Base-by-base conservation (phyloP, 2,113 vertebrate genomes). In the Tamias sibiricus region DNA sequence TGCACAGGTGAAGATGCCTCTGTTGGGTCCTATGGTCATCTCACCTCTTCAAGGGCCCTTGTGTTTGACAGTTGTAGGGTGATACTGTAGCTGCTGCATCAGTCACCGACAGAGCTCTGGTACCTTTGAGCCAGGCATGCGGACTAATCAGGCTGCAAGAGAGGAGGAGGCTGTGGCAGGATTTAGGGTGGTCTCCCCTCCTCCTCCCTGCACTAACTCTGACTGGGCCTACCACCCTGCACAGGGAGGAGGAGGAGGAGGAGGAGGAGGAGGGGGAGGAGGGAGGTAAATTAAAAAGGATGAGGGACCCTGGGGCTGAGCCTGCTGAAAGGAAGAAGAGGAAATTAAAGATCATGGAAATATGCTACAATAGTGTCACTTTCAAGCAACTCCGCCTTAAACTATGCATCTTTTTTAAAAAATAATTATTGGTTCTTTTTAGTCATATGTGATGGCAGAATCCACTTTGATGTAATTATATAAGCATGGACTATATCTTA, bases 1-100 rank as follows among this genome's bases (percentile, higher is more conserved):
- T 93, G 32, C 85, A 1, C 86, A 57, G 52, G 54, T 90, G 68
- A 71, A 16, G 54, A 40, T 69, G 16, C 93, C 90, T 96, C 96
- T 66, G 8, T 95, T 96, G 93, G 44, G 82, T 86, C 42, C 47
- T 75, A 30, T 97, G 96, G 90, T 40, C 83, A 37, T 94, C 68
- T 89, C 87, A 66, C 40, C 97, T 87, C 96, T 80, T 37, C 37
- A 2, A 0, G 0, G 66, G 88, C 94, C 85, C 77, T 52, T 32
- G 86, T 95, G 20, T 91, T 86, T 96, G 74, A 52, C 94, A 94
- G 37, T 57, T 32, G 0, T 1, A 4, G 11, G 8, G 30, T 66
- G 19, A 12, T 52, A 52, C 10, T 22, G 17, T 7, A 57, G 14
- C 42, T 47, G 7, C 57, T 47, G 7, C 57, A 16, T 42, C 13